Evolutionary conservation across 2,888 invertebrate species (phyloP), one percentile per base, ranked within the genome.

Genomic region (Hyles lineata): DNA sequence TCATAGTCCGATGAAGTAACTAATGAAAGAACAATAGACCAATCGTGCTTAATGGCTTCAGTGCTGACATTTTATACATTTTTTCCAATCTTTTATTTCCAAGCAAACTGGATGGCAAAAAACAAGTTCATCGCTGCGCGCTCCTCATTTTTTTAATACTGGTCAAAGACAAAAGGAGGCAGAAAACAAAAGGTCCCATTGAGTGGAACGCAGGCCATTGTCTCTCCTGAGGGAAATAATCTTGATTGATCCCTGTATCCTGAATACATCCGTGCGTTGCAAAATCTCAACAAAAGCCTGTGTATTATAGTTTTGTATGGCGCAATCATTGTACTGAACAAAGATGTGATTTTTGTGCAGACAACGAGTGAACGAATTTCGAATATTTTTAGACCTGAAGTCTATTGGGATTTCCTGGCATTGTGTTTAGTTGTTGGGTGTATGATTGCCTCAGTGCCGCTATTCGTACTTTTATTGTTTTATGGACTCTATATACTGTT

Each of bases 201-300:
- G 23, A 52, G 69, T 50, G 19, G 23, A 52, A 52, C 50, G 52
- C 23, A 23, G 52, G 17, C 17, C 15, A 70, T 58, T 58, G 32
- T 70, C 52, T 52, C 21, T n/a, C 55, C 58, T 58, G 4, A 55
- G 70, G 52, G 25, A 70, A 70, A 70, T 55, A 21, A 29, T 62
- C 32, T 62, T 62, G 62, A 62, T 62, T 35, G n/a, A 62, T 62
- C 19, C 32, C 61, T 55, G 6, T 67, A 67, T 21, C 67, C 21
- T 43, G 61, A 32, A 43, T 43, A 52, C 11, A 35, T 25, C 9
- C 69, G 52, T 23, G 25, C 52, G 23, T 69, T 69, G 23, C 0
- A 9, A 35, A 52, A 52, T 58, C 19, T 59, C 15, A 5, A 35
- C 35, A 29, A 63, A 58, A 63, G 63, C 43, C 62, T 58, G 32